A percentile compares a stretch with the other conserved stretches of the same genome.
phyloP scores from a whole-genome alignment of 2,888 invertebrate species.

The Periphyllus acericola region DNA sequence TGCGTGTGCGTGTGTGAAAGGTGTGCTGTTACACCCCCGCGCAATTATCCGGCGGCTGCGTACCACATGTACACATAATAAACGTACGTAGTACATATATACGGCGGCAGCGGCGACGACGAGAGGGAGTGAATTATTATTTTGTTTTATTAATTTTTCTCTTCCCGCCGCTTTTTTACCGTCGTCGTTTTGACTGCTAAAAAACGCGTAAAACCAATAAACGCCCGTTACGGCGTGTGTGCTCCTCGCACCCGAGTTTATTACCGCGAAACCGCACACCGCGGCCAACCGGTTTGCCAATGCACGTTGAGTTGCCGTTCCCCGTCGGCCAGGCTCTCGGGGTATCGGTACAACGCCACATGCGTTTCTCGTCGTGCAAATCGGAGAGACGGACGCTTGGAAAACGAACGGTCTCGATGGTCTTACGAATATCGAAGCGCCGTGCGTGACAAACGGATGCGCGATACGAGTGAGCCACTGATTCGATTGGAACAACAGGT shows the following conservation, averaged over 20 bases:
- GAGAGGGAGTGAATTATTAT: conserved; percentile 41
- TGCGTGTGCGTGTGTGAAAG: conserved; percentile 43
- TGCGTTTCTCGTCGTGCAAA: too few species aligned
- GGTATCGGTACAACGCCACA: too few species aligned
- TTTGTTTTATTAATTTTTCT: conserved; percentile 25
- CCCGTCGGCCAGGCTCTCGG: background rate
- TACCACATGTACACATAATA: conserved; percentile 31
- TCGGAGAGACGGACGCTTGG: too few species aligned
- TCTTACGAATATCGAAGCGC: background rate
- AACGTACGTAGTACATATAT: background rate
- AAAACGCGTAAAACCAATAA: background rate
- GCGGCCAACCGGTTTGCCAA: background rate
- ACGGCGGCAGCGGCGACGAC: too few species aligned
- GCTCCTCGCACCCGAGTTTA: background rate
- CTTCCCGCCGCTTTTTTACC: background rate
- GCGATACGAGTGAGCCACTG: too few species aligned
- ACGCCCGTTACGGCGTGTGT: background rate
- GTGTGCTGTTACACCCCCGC: conserved; percentile 62
- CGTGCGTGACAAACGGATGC: background rate
- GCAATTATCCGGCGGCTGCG: conserved; percentile 60
- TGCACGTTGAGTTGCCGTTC: conserved; percentile 43
- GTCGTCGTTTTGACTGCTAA: conserved; percentile 29
- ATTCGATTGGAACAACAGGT: too few species aligned
- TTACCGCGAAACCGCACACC: background rate
- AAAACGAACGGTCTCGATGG: too few species aligned